Base-by-base conservation (phyloP, 2,888 invertebrate species). In the Colostygia pectinataria region DNA sequence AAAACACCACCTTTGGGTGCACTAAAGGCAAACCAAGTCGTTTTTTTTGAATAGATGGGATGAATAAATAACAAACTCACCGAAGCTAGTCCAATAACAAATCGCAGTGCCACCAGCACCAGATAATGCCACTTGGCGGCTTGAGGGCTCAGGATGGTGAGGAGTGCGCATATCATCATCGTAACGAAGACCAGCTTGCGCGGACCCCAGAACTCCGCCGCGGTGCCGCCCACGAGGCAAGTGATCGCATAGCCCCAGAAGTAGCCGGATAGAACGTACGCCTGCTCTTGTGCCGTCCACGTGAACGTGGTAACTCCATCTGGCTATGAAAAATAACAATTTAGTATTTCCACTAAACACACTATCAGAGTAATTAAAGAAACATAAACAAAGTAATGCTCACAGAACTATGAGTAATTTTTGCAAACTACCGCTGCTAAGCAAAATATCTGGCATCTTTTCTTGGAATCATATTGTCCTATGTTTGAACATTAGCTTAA, bases 161-260 rank as follows among this genome's bases (percentile, higher is more conserved):
- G 74, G 1, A 92, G 50, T 0, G 91, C 92, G 36, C 89, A 83
- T 18, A 92, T 65, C 7, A 92, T 57, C 78, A 91, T 90, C 0
- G 92, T 91, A 40, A 91, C 80, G 23, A 93, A 92, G 1, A 93
- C 91, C 32, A 93, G 90, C 53, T 86, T 85, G 15, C 92, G 82
- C 0, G 92, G 90, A 0, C 94, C 94, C 73, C 93, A 92, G 66
- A 91, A 80, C 79, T 94, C 94, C 0, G 94, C 93, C 6, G 93
- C 73, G 0, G 92, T 91, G 0, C 94, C 94, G 0, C 91, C 87
- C 0, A 93, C 91, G 43, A 94, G 75, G 23, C 93, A 92, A 0
- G 93, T 93, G 34, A 93, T 74, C 43, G 93, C 91, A 66, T 94
- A 94, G 2, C 90, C 90, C 90, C 89, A 89, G 68, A 90, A 89